phyloP scores from a whole-genome alignment of 2,797 vertebrate species.

The Gallinago solitaria region DNA sequence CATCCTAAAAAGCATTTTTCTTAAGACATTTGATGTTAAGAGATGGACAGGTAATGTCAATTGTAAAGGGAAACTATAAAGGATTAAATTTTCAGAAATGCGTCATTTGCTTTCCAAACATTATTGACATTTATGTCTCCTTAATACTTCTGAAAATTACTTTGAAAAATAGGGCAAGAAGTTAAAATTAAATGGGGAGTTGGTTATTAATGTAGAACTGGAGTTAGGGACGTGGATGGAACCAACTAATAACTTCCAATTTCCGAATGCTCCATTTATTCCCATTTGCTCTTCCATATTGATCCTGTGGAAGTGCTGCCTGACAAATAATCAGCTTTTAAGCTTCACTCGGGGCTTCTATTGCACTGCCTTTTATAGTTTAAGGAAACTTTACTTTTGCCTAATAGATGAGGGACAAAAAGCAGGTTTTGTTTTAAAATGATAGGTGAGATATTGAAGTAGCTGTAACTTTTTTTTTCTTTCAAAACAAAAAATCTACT shows the following conservation, averaged over 20 bases:
- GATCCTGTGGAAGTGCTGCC: neutral
- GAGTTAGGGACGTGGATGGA: neutral
- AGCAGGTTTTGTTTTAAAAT: neutral
- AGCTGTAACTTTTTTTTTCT: neutral
- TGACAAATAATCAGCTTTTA: neutral
- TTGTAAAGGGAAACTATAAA: neutral
- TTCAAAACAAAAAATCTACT: neutral
- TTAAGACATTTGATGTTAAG: neutral
- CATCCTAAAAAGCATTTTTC: neutral
- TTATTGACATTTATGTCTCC: neutral
- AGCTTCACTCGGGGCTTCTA: neutral
- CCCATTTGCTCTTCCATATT: neutral
- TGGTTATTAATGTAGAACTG: neutral
- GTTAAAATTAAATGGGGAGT: neutral
- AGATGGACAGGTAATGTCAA: neutral
- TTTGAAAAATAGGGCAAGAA: neutral
- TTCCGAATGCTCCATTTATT: neutral
- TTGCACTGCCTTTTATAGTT: neutral
- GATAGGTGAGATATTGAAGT: neutral
- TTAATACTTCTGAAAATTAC: neutral
- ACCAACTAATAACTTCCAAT: neutral
- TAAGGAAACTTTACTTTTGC: neutral
- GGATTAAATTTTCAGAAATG: neutral
- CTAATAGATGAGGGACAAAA: neutral
- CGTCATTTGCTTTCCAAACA: neutral